phyloP scores from a whole-genome alignment of 2,113 vertebrate genomes.

The Nothocercus nigrocapillus region DNA sequence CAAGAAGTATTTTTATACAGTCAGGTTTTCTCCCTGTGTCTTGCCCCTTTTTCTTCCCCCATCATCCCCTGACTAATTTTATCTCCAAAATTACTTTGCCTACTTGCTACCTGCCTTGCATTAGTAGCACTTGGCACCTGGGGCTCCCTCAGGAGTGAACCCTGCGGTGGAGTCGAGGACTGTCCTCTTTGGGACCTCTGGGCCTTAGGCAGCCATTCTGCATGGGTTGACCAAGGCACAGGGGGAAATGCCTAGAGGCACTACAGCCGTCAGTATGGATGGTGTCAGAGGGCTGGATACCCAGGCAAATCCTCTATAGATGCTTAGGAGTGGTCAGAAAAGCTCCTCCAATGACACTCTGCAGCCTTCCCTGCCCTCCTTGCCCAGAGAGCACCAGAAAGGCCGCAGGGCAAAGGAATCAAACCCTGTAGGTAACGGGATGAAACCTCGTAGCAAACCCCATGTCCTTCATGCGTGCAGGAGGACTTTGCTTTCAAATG shows the following conservation, averaged over 20 bases:
- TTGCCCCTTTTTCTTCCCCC: neutral
- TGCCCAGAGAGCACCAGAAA: no score
- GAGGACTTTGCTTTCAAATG: neutral
- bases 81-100: rapidly evolving
- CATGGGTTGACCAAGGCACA: neutral
- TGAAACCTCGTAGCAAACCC: no score
- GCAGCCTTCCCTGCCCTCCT: neutral
- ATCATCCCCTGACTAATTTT: neutral
- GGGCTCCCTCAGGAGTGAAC: neutral
- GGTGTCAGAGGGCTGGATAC: neutral
- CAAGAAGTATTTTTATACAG: neutral
- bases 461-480: neutral
- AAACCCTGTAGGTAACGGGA: neutral
- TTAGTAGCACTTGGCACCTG: neutral
- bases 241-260: neutral
- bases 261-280: neutral
- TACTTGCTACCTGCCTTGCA: neutral
- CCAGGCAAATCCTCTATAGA: neutral
- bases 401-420: neutral
- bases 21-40: neutral
- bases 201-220: neutral
- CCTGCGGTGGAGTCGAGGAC: no score
- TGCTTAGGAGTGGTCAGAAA: neutral
- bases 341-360: neutral
- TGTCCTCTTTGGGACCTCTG: neutral